Evolutionary conservation across 2,113 vertebrate genomes (phyloP).

Genomic region (Astur gentilis): DNA sequence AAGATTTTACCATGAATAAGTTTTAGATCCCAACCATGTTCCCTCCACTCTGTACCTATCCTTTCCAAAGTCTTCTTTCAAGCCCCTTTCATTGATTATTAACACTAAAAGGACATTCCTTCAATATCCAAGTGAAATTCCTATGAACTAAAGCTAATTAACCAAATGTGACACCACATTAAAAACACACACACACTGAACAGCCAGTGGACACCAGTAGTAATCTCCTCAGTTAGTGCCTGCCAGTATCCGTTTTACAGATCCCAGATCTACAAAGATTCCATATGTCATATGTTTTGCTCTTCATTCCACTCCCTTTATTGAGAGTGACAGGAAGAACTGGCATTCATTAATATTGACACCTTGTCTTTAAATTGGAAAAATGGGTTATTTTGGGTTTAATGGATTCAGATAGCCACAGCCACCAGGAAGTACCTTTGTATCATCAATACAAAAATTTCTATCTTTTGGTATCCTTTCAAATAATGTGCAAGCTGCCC

Average conservation of each 20-base stretch:
- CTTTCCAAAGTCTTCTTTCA: neutral
- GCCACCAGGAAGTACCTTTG: neutral
- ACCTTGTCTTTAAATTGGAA: neutral
- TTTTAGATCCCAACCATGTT: neutral
- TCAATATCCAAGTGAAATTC: neutral
- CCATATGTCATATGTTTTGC: neutral
- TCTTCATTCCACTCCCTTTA: neutral
- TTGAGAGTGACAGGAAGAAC: neutral
- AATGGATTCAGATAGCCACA: neutral
- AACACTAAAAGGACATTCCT: neutral
- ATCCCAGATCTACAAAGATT: neutral
- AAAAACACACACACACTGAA: neutral
- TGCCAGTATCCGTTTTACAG: neutral
- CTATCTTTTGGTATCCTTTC: neutral
- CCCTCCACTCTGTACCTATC: neutral
- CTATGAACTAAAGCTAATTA: neutral
- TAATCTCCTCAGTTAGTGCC: neutral
- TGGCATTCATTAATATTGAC: neutral
- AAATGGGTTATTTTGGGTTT: neutral
- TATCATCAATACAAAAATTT: neutral
- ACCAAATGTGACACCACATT: neutral
- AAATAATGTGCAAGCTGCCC: rapidly evolving
- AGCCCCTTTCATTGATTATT: neutral
- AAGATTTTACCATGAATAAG: neutral
- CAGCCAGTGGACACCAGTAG: neutral